Evolutionary conservation across 2,797 vertebrate species (phyloP), one percentile per base, ranked within the genome.

Genomic region (Pelobates cultripes): DNA sequence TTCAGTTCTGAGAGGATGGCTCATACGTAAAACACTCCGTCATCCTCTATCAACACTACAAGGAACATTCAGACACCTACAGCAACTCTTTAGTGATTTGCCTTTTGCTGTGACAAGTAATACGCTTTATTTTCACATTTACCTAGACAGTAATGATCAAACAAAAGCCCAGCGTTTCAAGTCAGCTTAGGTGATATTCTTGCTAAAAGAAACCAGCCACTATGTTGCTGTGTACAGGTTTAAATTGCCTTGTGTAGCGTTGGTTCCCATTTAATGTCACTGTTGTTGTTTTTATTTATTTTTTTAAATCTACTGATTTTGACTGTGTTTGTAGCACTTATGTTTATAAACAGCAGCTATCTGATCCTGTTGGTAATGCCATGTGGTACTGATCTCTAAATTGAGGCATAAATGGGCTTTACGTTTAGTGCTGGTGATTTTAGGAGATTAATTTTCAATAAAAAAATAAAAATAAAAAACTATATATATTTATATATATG

Each of bases 1-100:
- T 68, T 91, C 61, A 28, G 61, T 40, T 64, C n/a, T 2, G 61
- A 13, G 15, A 14, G 57, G 13, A 61, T 15, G 5, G 57, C 57
- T n/a, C 57, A 4, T 61, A 14, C 12, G 57, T 4, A 61, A 14
- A 61, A n/a, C 57, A 15, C 15, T 4, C 13, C 57, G 14, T 61
- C 61, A 64, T 4, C 61, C 61, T 64, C 61, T 7, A 64, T 64
- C 61, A 64, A 17, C 14, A 7, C n/a, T 17, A 64, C n/a, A 64
- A 64, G 61, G 3, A 17, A 40, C 55, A 5, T 6, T 7, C 57
- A 61, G 15, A 13, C 57, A 51, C 47, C 47, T 10, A 51, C 47
- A 10, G 47, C 47, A 10, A 51, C 47, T 3, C 2, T 61, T 8
- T 61, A 13, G 14, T 14, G 57, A 14, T 61, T 61, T 61, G 57